Conservation (phyloP, 2,113 vertebrate genomes). For the Grammomys dolichurus region DNA sequence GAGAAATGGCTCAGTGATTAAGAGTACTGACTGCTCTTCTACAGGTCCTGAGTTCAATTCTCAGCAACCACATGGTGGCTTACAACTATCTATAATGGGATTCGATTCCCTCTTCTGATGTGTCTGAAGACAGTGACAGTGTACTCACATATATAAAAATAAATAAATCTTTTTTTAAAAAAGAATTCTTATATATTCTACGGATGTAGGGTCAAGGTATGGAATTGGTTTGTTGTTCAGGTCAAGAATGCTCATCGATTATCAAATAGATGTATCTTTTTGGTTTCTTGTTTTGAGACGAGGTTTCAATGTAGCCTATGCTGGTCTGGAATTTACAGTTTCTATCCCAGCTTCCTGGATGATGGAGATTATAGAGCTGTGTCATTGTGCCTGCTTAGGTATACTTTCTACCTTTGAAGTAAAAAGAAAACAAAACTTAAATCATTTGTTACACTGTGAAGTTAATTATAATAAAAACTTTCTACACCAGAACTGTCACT, state of each 20-base stretch:
- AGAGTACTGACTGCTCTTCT: no score
- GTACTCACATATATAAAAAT: no score
- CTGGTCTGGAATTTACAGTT: neutral
- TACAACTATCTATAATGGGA: no score
- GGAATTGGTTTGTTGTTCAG: neutral
- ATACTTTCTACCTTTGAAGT: neutral
- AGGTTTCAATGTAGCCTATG: neutral
- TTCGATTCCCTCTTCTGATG: no score
- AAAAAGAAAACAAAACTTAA: neutral
- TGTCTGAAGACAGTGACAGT: no score
- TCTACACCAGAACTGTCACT: neutral
- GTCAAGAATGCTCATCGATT: conserved; percentile 8
- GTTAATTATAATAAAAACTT: neutral
- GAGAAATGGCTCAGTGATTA: no score
- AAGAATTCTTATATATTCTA: neutral
- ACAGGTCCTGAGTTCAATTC: no score
- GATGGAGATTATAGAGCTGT: neutral
- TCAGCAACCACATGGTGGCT: no score
- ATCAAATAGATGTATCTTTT: neutral
- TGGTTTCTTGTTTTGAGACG: neutral
- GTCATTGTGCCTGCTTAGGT: neutral
- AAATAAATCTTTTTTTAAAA: no score
- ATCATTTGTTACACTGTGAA: neutral
- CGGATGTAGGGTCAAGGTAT: neutral
- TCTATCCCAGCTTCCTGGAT: neutral